These are phyloP conservation scores for Octodonta nipae DNA, from an alignment of 2,888 invertebrate genomes.

Conservation along the genomic window DNA sequence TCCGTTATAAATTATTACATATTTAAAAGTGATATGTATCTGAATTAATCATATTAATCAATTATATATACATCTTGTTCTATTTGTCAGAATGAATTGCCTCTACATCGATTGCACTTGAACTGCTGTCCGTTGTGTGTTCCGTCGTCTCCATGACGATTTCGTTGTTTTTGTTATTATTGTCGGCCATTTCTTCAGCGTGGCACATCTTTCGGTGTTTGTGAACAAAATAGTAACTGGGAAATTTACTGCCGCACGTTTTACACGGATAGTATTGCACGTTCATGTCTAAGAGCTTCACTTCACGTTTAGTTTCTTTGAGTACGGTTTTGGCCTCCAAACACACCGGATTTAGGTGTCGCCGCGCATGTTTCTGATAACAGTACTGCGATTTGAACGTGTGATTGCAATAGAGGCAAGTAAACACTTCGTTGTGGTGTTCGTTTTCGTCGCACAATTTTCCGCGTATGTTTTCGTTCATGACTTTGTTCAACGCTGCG, in stretches of 20 bases:
- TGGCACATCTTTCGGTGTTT: slow-evolving; percentile 81
- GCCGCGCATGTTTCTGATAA: slow-evolving; percentile 64
- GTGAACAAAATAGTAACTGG: slow-evolving; percentile 86
- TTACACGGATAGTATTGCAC: slow-evolving; percentile 88
- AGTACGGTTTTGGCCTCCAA: slow-evolving; percentile 28
- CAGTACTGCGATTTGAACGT: slow-evolving; percentile 76
- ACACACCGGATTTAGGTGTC: slow-evolving; percentile 51
- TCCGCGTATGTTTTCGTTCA: slow-evolving; percentile 33
- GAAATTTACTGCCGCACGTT: slow-evolving; percentile 82
- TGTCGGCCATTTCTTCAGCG: slow-evolving; percentile 44
- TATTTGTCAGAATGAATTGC: no score
- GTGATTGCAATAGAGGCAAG: slow-evolving; percentile 63
- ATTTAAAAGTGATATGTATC: no score
- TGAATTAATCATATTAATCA: no score
- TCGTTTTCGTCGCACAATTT: slow-evolving; percentile 24
- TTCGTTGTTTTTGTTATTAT: slow-evolving; percentile 31
- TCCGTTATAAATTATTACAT: no score
- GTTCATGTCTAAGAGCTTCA: slow-evolving; percentile 57
- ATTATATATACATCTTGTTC: no score
- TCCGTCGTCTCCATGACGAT: slow-evolving; percentile 12
- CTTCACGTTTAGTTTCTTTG: slow-evolving; percentile 40
- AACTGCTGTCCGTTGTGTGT: slow-evolving; percentile 16
- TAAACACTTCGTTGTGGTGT: slow-evolving; percentile 39
- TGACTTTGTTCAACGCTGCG: slow-evolving; percentile 31
- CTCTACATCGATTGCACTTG: slow-evolving; percentile 27